Evolutionary conservation across 2,888 invertebrate genomes (phyloP).

Genomic region (Drosophila limbata): DNA sequence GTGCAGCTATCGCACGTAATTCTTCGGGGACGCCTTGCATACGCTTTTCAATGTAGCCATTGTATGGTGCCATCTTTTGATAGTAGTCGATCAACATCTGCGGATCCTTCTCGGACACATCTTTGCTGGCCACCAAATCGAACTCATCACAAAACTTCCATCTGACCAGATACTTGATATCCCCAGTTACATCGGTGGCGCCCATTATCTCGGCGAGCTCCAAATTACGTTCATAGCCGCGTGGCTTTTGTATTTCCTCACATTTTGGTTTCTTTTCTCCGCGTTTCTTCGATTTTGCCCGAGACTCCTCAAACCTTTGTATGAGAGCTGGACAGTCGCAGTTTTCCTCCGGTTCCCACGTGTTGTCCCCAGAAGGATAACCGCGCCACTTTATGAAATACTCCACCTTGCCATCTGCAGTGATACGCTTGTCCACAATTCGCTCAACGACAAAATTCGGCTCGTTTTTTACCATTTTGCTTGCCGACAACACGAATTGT

Average conservation of each 20-base stretch:
- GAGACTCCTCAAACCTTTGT: constrained; percentile 92
- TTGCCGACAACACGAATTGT: constrained; percentile 2
- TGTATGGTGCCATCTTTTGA: constrained; percentile 86
- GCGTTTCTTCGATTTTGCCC: constrained; percentile 86
- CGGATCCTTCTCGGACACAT: constrained; percentile 87
- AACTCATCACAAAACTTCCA: constrained; percentile 91
- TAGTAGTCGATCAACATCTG: constrained; percentile 89
- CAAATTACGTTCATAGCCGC: constrained; percentile 92
- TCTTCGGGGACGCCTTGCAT: constrained; percentile 82
- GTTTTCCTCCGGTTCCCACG: constrained; percentile 98
- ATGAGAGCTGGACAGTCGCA: constrained; percentile 96
- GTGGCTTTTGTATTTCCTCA: constrained; percentile 88
- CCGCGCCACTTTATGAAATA: constrained; percentile 92
- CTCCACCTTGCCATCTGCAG: constrained; percentile 90
- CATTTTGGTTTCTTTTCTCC: constrained; percentile 86
- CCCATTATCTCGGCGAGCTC: constrained; percentile 95
- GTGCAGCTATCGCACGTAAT: constrained; percentile 63
- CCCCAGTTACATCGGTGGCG: constrained; percentile 94
- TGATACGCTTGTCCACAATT: constrained; percentile 92
- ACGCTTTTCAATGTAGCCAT: constrained; percentile 80
- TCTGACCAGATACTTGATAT: constrained; percentile 95
- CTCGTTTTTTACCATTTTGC: constrained; percentile 81
- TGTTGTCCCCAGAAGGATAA: constrained; percentile 94
- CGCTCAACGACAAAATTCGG: constrained; percentile 96
- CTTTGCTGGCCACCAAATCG: constrained; percentile 88